Base-by-base conservation (phyloP, 2,888 invertebrate species). In the Macaria liturata region DNA sequence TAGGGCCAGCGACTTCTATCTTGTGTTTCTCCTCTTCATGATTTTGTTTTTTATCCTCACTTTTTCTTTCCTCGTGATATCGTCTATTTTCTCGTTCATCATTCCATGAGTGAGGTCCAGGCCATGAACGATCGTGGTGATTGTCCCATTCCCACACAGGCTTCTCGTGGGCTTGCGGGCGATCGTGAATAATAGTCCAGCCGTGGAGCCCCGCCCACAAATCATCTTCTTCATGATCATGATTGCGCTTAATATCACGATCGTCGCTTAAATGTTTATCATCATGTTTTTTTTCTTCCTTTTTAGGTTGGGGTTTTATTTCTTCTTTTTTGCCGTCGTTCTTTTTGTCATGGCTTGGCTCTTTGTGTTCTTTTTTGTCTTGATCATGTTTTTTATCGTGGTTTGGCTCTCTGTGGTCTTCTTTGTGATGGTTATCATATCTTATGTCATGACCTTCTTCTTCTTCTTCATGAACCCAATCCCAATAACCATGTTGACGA, bases 81-180 rank as follows among this genome's bases (percentile, higher is more conserved):
- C 49, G 20, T 45, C 20, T 20, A 20, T 20, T 20, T 1, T 32
- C 49, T 44, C 47, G 46, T 32, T 49, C 31, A 6, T 49, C 7
- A 39, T 49, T 55, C 56, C 56, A 56, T 4, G 56, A 46, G 30
- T 50, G 49, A 44, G 51, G 9, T 51, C 47, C 51, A 32, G 43
- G 51, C 57, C 57, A 57, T n/a, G 42, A 43, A 3, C 3, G 43
- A 7, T 57, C 47, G 3, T 32, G 9, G 37, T 57, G 40, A 7
- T 42, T 32, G 4, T 56, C 37, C 46, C 42, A 50, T 47, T 57
- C 57, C 57, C 57, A 57, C 9, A 57, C 51, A 32, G 50, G 57
- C 30, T 50, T 57, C 9, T 51, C 31, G 9, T 47, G 9, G 8
- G 1, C n/a, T 39, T 51, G 34, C 1, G 43, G 44, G n/a, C 7